These are phyloP conservation scores for Sceloporus undulatus DNA, from an alignment of 2,113 vertebrate genomes.

Conservation along the genomic window DNA sequence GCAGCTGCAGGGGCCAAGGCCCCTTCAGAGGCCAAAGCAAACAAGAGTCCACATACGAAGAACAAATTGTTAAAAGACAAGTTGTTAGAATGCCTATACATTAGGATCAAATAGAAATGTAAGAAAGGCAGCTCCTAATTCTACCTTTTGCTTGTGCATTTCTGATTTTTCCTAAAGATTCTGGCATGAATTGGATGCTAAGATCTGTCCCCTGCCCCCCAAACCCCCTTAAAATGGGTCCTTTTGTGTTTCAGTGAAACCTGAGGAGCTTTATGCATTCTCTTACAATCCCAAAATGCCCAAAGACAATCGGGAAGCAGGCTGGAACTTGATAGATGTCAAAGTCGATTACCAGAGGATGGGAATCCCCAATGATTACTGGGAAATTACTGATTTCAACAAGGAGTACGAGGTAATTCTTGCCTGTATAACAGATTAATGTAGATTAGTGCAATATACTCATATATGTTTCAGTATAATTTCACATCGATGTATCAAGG, in stretches of 20 bases:
- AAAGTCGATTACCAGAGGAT: conserved; percentile 81
- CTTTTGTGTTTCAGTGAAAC: conserved; percentile 65
- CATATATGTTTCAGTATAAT: not conserved
- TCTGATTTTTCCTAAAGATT: accelerated
- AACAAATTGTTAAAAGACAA: no score
- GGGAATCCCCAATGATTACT: conserved; percentile 82
- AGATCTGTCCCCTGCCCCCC: not conserved
- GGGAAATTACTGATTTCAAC: conserved; percentile 82
- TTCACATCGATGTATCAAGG: no score
- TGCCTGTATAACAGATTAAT: not conserved
- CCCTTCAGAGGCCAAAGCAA: no score
- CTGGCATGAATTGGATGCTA: not conserved
- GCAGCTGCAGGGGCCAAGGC: no score
- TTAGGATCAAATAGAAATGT: not conserved
- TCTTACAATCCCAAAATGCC: conserved; percentile 82
- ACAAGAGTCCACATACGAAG: no score
- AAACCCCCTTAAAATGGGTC: not conserved
- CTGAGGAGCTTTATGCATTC: conserved; percentile 86
- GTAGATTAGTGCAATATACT: no score
- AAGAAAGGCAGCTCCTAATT: not conserved
- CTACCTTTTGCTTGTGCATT: not conserved
- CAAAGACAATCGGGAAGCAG: conserved; percentile 77
- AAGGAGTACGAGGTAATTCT: conserved; percentile 82
- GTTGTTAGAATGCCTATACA: not conserved
- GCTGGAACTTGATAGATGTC: conserved; percentile 81